Evolutionary conservation across 2,797 vertebrate genomes (phyloP).

Genomic region (Dermochelys coriacea): DNA sequence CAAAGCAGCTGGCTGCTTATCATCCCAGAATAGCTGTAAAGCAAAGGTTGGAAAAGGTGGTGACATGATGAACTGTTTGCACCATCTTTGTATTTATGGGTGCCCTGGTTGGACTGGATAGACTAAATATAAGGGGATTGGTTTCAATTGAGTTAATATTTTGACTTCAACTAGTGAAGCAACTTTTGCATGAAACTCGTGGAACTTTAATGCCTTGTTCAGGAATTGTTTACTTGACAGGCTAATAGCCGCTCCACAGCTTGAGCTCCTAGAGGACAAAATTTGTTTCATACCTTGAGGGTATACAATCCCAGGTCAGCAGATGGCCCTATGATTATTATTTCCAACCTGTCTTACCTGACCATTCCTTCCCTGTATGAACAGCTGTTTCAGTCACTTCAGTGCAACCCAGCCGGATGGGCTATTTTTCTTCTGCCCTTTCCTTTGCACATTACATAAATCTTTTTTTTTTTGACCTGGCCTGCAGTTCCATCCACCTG

Average conservation of each 20-base stretch:
- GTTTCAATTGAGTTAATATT: slow-evolving; percentile 29
- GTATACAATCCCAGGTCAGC: slow-evolving; percentile 93
- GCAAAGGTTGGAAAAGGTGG: not conserved
- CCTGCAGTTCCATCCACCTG: slow-evolving; percentile 96
- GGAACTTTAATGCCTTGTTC: slow-evolving; percentile 87
- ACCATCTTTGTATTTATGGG: slow-evolving; percentile 11
- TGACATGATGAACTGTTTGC: not conserved
- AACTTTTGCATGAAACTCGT: slow-evolving; percentile 82
- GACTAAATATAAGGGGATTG: not conserved
- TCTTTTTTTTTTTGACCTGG: slow-evolving; percentile 93
- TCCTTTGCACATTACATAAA: slow-evolving; percentile 95
- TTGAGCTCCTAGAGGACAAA: slow-evolving; percentile 92
- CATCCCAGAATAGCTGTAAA: not conserved
- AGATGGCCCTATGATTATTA: slow-evolving; percentile 98
- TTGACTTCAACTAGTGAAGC: slow-evolving; percentile 38
- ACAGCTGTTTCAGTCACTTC: slow-evolving; percentile 97
- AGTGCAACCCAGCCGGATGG: slow-evolving; percentile 87
- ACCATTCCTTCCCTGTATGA: slow-evolving; percentile 94
- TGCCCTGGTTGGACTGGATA: not conserved
- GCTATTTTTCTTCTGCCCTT: slow-evolving; percentile 97
- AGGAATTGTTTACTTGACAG: slow-evolving; percentile 76
- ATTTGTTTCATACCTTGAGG: slow-evolving; percentile 90
- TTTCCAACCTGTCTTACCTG: slow-evolving; percentile 95
- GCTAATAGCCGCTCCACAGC: slow-evolving; percentile 78
- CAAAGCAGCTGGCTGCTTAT: not conserved